These are phyloP conservation scores for Parauchenoglanis ngamensis DNA, from an alignment of 2,797 vertebrate genomes.

Conservation along the genomic window DNA sequence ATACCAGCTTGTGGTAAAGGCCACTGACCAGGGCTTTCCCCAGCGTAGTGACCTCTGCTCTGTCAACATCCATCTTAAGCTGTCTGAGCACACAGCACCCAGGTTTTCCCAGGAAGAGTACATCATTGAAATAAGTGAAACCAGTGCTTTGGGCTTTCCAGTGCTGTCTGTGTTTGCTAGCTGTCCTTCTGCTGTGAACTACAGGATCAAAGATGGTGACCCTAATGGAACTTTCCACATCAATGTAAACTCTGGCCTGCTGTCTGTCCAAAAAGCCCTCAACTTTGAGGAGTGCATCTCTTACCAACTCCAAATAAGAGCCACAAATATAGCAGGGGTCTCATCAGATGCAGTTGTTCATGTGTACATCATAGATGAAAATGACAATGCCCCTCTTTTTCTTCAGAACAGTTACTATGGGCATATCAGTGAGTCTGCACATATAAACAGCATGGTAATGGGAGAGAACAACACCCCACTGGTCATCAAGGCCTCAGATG, in stretches of 20 bases:
- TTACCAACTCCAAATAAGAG: conserved; percentile 84
- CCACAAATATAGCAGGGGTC: conserved; percentile 80
- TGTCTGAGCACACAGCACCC: conserved; percentile 85
- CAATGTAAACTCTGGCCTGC: conserved; percentile 85
- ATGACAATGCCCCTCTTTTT: conserved; percentile 88
- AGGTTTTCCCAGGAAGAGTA: conserved; percentile 84
- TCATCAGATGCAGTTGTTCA: conserved; percentile 74
- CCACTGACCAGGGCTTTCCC: conserved; percentile 88
- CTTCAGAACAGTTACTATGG: conserved; percentile 77
- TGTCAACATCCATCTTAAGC: conserved; percentile 76
- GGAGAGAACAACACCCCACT: conserved; percentile 83
- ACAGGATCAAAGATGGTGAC: conserved; percentile 86
- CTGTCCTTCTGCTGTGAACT: conserved; percentile 84
- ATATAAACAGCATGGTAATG: conserved; percentile 84
- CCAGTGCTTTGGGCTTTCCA: conserved; percentile 74
- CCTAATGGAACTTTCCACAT: conserved; percentile 82
- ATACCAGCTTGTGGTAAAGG: conserved; percentile 86
- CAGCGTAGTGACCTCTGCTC: conserved; percentile 83
- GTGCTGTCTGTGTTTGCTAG: conserved; percentile 80
- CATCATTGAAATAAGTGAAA: conserved; percentile 89
- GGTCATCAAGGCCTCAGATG: conserved; percentile 85
- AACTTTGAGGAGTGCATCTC: conserved; percentile 85
- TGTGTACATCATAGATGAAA: conserved; percentile 90
- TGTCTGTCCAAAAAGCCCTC: conserved; percentile 79
- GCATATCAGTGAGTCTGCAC: conserved; percentile 85